Percentiles rank a stretch among this genome's conserved stretches.
These are phyloP conservation scores for Drosophila stalkeri DNA, from an alignment of 2,888 invertebrate genomes.

Conservation along the genomic window DNA sequence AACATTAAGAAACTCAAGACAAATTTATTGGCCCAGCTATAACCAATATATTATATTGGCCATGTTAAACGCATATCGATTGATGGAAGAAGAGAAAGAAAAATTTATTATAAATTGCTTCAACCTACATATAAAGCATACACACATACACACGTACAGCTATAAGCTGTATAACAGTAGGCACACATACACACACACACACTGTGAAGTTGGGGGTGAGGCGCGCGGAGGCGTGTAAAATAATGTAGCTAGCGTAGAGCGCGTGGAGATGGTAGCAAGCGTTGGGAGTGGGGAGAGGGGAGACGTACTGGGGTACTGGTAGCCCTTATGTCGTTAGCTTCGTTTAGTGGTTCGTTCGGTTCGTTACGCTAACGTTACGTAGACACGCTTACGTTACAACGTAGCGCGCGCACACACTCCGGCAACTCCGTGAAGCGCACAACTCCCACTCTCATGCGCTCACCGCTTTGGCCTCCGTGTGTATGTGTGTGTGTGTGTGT, in stretches of 20 bases:
- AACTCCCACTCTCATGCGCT: conserved; percentile 35
- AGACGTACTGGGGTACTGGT: not conserved
- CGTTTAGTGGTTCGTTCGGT: conserved; percentile 56
- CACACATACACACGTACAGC: conserved; percentile 67
- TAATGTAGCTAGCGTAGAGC: conserved; percentile 43
- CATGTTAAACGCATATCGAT: conserved; percentile 76
- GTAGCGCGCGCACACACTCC: conserved; percentile 53
- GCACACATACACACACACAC: conserved; percentile 39
- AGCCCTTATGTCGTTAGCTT: conserved; percentile 60
- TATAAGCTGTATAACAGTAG: conserved; percentile 72
- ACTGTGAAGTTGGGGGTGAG: conserved; percentile 36
- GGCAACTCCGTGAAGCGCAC: conserved; percentile 39
- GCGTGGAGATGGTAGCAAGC: not conserved
- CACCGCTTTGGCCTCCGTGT: conserved; percentile 8
- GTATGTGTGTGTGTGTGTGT: not conserved
- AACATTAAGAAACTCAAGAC: not conserved
- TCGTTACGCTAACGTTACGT: conserved; percentile 51
- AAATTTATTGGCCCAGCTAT: not conserved
- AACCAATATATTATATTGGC: conserved; percentile 13
- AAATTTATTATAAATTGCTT: conserved; percentile 83
- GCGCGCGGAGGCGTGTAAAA: conserved; percentile 46
- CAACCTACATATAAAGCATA: conserved; percentile 80
- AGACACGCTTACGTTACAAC: conserved; percentile 35
- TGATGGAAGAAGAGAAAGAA: conserved; percentile 53
- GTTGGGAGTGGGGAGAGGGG: conserved; percentile 9